Conservation (phyloP, 2,797 vertebrate genomes). For the Lithobates pipiens region DNA sequence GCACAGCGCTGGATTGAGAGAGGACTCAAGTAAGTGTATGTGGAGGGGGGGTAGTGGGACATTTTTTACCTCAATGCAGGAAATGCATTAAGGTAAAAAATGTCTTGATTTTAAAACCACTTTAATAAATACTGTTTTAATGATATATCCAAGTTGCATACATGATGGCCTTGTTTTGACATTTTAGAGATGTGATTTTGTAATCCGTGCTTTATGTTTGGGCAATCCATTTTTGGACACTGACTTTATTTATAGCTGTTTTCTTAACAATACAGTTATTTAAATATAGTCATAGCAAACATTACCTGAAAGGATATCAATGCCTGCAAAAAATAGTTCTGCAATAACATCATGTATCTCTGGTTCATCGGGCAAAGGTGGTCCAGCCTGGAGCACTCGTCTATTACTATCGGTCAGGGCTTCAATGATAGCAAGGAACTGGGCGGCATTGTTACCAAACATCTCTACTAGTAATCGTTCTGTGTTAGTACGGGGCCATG, state of each 20-base stretch:
- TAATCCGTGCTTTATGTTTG: too few relatives aligned
- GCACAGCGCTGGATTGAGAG: too few relatives aligned
- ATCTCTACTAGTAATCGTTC: conserved; percentile 82
- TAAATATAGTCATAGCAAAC: background rate
- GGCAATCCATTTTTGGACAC: background rate
- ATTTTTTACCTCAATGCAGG: too few relatives aligned
- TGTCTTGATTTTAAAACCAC: too few relatives aligned
- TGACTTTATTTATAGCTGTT: background rate
- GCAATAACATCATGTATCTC: conserved; percentile 81
- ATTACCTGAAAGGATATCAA: conserved; percentile 86
- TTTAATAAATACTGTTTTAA: too few relatives aligned
- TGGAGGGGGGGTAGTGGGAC: too few relatives aligned
- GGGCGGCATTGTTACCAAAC: conserved; percentile 84
- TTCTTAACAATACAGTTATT: background rate
- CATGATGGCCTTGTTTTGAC: too few relatives aligned
- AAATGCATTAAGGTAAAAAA: too few relatives aligned
- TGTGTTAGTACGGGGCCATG: conserved; percentile 82
- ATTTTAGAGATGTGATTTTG: too few relatives aligned
- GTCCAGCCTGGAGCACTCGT: conserved; percentile 72
- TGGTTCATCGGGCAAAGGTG: conserved; percentile 75
- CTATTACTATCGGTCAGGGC: conserved; percentile 81
- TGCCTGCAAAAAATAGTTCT: conserved; percentile 88
- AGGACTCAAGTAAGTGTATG: too few relatives aligned
- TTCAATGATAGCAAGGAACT: conserved; percentile 88
- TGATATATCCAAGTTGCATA: too few relatives aligned